Evolutionary conservation across 2,113 vertebrate species (phyloP).

Genomic region (Ciconia boyciana): DNA sequence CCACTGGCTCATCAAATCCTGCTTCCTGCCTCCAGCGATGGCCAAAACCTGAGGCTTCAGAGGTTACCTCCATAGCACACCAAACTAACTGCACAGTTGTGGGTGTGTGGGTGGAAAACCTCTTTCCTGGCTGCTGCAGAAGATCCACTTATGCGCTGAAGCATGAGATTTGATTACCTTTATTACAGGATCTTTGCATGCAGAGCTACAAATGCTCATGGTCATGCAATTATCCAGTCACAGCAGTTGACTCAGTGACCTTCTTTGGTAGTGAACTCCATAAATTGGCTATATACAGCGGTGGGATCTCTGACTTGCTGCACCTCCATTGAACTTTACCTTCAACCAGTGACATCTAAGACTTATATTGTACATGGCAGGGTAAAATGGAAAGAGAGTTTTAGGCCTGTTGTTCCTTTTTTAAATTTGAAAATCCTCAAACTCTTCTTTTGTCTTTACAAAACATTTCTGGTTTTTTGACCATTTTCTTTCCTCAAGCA

Average conservation of each 20-base stretch:
- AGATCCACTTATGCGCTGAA: constrained; percentile 25
- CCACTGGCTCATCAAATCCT: constrained; percentile 23
- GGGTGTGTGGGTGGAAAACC: neutral
- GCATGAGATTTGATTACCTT: constrained; percentile 62
- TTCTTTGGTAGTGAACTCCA: neutral
- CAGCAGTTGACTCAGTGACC: constrained; percentile 40
- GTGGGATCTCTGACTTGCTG: neutral
- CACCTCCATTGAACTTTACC: neutral
- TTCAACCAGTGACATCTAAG: neutral
- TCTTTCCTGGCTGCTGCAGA: neutral
- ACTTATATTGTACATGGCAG: neutral
- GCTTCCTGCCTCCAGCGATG: neutral
- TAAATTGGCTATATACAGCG: neutral
- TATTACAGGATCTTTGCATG: constrained; percentile 35
- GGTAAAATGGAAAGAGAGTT: neutral
- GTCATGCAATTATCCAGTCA: constrained; percentile 40
- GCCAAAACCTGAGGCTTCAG: neutral
- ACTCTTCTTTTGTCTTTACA: neutral
- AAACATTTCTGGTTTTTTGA: neutral
- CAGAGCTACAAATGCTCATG: constrained; percentile 27
- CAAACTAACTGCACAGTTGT: neutral
- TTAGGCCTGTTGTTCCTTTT: neutral
- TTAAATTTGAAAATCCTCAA: neutral
- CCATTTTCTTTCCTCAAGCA: neutral
- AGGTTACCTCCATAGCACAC: neutral